Evolutionary conservation across 2,888 invertebrate species (phyloP), one percentile per base, ranked within the genome.

Genomic region (Cryptus viduatorius): DNA sequence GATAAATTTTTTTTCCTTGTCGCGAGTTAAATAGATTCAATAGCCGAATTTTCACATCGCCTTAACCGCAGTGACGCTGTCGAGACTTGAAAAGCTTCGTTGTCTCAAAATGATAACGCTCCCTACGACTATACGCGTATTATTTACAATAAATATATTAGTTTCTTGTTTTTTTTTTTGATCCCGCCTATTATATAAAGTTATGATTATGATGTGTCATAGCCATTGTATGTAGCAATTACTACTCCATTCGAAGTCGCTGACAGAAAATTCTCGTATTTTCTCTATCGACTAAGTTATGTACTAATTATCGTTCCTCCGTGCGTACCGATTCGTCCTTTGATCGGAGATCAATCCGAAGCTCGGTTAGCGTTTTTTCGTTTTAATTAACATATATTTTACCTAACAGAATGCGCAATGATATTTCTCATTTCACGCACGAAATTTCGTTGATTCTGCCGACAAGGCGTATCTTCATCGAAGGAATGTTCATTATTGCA

Each of bases 181-280:
- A 92, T 93, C 92, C 92, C 92, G 87, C 91, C 90, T 92, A 92
- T 90, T 89, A 90, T 91, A 90, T 91, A 91, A 90, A 91, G 88
- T 93, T 92, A 93, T 87, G 89, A 88, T 90, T 91, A 92, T 92
- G 92, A 92, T 92, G 92, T 92, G 91, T 92, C 92, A 89, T 91
- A 91, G 89, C 90, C 87, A 86, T 90, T 89, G 87, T 90, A 87
- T 85, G 79, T 82, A 89, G 87, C 88, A 86, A 82, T 61, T 79
- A 86, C 83, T 86, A 85, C 82, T 80, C 8, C 53, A 80, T 82
- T 81, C 46, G 64, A 86, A 86, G 87, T 69, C 68, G 72, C 84
- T 69, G 86, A 82, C 83, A 85, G 87, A 87, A 87, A 68, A 50
- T 77, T 56, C 16, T 48, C 12, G 16, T 24, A 7, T 71, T 56